A percentile compares a stretch with the other conserved stretches of the same genome.
These are phyloP conservation scores for Passer domesticus DNA, from an alignment of 2,113 vertebrate genomes.

Conservation along the genomic window DNA sequence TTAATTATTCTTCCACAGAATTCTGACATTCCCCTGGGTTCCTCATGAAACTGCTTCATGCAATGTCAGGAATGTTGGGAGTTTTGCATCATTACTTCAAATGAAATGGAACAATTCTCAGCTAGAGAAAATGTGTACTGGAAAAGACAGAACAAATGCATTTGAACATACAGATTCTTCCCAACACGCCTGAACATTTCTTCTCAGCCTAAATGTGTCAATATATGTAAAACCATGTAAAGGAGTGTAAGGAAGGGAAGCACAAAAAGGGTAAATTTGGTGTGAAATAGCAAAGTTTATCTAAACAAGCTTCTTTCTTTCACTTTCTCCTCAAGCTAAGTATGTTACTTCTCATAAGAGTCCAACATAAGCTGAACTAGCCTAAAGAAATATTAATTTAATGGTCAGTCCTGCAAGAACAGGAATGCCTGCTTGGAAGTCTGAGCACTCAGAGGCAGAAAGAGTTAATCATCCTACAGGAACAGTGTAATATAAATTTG, in stretches of 20 bases:
- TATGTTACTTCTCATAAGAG: background rate
- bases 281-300: constrained; percentile 27
- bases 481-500: background rate
- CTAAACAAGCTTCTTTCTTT: background rate
- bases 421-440: background rate
- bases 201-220: background rate
- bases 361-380: background rate
- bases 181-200: background rate
- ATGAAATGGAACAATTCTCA: background rate
- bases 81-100: background rate
- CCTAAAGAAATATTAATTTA: background rate
- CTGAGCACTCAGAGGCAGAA: background rate
- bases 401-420: background rate
- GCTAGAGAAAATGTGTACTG: background rate
- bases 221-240: background rate
- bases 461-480: background rate
- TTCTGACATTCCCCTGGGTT: background rate
- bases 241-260: background rate
- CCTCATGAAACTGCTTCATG: background rate
- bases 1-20: background rate
- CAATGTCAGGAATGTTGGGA: background rate
- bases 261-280: background rate
- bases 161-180: background rate
- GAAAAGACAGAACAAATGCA: background rate
- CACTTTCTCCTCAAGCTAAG: background rate